Conservation (phyloP, 2,888 invertebrate genomes). For the Dorcus hopei region DNA sequence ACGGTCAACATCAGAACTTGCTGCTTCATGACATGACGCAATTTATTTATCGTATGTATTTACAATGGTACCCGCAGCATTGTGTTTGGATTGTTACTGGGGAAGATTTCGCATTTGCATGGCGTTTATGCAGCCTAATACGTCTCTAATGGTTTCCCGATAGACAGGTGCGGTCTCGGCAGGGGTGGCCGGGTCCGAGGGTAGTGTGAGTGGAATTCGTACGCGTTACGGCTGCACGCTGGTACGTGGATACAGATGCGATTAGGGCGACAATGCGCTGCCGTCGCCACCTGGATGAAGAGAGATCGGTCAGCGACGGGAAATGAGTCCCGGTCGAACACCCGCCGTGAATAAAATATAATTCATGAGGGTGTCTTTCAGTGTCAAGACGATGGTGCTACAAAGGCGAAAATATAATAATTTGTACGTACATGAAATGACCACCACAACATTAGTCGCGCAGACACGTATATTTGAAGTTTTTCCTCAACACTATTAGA, state of each 20-base stretch:
- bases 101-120: conserved; percentile 21
- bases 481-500: conserved; percentile 27
- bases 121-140: conserved; percentile 33
- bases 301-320: conserved; percentile 15
- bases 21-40: background rate
- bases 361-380: conserved; percentile 14
- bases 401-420: too few relatives aligned
- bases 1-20: background rate
- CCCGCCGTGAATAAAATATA: conserved; percentile 18
- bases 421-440: too few relatives aligned
- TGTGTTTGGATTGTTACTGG: background rate
- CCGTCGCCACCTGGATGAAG: background rate
- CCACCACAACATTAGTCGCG: too few relatives aligned
- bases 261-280: background rate
- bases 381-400: conserved; percentile 6
- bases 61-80: background rate
- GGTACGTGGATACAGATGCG: background rate
- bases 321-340: conserved; percentile 18
- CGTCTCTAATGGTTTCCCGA: conserved; percentile 36
- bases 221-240: background rate
- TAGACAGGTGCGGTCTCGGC: conserved; percentile 30
- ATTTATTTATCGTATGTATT: background rate
- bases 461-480: too few relatives aligned
- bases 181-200: conserved; percentile 3
- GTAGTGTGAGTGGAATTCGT: background rate